Percentiles rank a stretch among this genome's conserved stretches.
Evolutionary conservation across 2,113 vertebrate species (phyloP).

Genomic region (Cricetomys ansorgei): DNA sequence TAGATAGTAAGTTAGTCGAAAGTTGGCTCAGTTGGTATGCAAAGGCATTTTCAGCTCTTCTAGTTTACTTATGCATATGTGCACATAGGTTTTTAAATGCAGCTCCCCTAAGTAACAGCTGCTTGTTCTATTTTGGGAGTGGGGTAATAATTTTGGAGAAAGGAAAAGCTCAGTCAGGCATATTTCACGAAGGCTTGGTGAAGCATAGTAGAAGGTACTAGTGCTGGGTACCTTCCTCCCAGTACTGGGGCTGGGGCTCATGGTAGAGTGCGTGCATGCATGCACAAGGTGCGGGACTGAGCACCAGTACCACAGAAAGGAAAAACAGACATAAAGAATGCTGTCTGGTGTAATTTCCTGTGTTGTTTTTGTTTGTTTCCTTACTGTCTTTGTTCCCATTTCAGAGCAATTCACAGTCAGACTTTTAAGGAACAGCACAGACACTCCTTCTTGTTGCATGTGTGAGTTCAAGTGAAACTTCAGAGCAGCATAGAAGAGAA

Average conservation of each 20-base stretch:
- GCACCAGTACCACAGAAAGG: background rate
- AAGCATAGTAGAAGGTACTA: conserved; percentile 53
- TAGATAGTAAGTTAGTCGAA: conserved; percentile 48
- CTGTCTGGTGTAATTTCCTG: background rate
- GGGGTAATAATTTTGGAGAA: conserved; percentile 76
- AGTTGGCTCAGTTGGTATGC: conserved; percentile 19
- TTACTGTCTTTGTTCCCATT: background rate
- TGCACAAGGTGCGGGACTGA: background rate
- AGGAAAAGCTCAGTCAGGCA: conserved; percentile 56
- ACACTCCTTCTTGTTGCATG: background rate
- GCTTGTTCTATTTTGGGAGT: conserved; percentile 75
- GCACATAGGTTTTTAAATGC: conserved; percentile 66
- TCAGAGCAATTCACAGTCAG: background rate
- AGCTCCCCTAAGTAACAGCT: conserved; percentile 54
- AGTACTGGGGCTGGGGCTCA: background rate
- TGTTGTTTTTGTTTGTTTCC: conserved; percentile 26
- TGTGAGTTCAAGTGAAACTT: conserved; percentile 8
- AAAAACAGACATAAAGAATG: background rate
- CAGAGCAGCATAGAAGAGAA: background rate
- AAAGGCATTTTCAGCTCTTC: conserved; percentile 50
- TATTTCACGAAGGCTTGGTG: conserved; percentile 68
- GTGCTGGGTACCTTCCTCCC: no score
- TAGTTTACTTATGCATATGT: conserved; percentile 15
- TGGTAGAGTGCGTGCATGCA: background rate
- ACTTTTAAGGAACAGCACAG: background rate